These are phyloP conservation scores for Ametastegia equiseti DNA, from an alignment of 2,888 invertebrate genomes.

Conservation along the genomic window DNA sequence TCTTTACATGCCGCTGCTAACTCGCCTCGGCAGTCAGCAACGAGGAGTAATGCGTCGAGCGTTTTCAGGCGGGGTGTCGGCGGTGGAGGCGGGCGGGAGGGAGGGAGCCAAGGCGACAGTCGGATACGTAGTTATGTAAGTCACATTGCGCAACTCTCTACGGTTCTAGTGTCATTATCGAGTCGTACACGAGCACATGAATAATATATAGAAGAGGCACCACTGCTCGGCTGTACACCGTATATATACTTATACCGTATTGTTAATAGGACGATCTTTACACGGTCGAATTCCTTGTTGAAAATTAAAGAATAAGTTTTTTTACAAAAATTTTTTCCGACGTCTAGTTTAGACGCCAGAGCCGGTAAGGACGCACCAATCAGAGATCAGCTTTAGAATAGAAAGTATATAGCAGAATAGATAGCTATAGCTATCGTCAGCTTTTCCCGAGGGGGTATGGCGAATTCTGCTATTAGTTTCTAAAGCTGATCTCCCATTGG, in stretches of 20 bases:
- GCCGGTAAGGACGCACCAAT: too few relatives aligned
- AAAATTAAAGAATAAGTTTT: too few relatives aligned
- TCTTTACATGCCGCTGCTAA: constrained; percentile 25
- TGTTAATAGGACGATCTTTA: background rate
- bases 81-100: constrained; percentile 12
- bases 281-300: too few relatives aligned
- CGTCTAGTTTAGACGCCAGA: too few relatives aligned
- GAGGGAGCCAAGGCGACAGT: constrained; percentile 48
- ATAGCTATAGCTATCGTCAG: too few relatives aligned
- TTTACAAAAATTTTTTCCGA: too few relatives aligned
- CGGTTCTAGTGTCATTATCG: constrained; percentile 47
- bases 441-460: too few relatives aligned
- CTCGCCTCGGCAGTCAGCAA: constrained; percentile 22
- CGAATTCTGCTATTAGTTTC: too few relatives aligned
- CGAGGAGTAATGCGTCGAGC: constrained; percentile 34
- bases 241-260: background rate
- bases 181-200: constrained; percentile 37
- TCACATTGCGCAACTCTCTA: constrained; percentile 54
- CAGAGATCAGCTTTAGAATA: too few relatives aligned
- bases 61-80: too few relatives aligned
- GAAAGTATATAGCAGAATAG: too few relatives aligned
- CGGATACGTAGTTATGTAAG: constrained; percentile 54
- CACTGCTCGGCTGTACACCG: background rate
- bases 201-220: constrained; percentile 17
- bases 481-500: too few relatives aligned